Evolutionary conservation across 2,888 invertebrate species (phyloP).

Genomic region (Aphrophora alni): DNA sequence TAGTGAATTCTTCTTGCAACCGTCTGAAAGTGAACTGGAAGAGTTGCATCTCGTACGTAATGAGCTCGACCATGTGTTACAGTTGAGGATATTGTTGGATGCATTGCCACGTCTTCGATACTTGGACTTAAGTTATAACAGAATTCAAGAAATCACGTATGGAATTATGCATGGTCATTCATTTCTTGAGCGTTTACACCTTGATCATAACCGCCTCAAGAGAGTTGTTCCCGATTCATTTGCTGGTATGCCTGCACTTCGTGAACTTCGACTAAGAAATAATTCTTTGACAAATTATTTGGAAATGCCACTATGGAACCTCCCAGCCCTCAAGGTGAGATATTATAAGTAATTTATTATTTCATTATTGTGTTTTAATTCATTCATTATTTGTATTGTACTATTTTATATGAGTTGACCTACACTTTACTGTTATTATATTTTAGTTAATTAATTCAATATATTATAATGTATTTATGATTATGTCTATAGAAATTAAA

Average conservation of each 20-base stretch:
- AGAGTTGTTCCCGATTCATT: slow-evolving; percentile 81
- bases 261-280: slow-evolving; percentile 81
- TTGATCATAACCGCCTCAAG: slow-evolving; percentile 78
- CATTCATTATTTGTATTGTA: too few relatives aligned
- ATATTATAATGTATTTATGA: too few relatives aligned
- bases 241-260: slow-evolving; percentile 80
- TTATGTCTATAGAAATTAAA: too few relatives aligned
- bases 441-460: too few relatives aligned
- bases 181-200: slow-evolving; percentile 78
- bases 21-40: slow-evolving; percentile 68
- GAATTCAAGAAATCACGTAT: slow-evolving; percentile 76
- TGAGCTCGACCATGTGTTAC: slow-evolving; percentile 75
- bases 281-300: slow-evolving; percentile 79
- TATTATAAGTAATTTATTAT: neutral
- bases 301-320: slow-evolving; percentile 81
- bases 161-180: slow-evolving; percentile 81
- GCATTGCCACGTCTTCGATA: slow-evolving; percentile 78
- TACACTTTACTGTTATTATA: too few relatives aligned
- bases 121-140: slow-evolving; percentile 80
- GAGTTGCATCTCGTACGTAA: slow-evolving; percentile 79
- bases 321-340: slow-evolving; percentile 74
- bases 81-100: slow-evolving; percentile 75
- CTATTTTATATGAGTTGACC: too few relatives aligned
- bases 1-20: slow-evolving; percentile 77
- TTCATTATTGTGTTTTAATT: too few relatives aligned